Base-by-base conservation (phyloP, 2,113 vertebrate genomes). In the Toxotes jaculatrix region DNA sequence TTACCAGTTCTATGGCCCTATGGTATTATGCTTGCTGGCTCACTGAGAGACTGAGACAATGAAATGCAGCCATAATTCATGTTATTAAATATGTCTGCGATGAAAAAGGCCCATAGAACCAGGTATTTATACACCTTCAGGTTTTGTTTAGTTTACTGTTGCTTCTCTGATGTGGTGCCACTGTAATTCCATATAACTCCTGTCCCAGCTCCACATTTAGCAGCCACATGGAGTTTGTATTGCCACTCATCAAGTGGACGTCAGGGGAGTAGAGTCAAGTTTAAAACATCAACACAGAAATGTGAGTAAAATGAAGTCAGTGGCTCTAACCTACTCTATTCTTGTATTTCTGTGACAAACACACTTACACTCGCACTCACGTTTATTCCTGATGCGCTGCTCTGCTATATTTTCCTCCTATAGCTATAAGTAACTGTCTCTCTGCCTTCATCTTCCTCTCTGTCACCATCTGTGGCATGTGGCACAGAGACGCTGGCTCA, bases 371-470 rank as follows among this genome's bases (percentile, higher is more conserved):
- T 16, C 34, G 49, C 53, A 11, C 38, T 45, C 12, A 36, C 4
- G 43, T 59, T 38, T 36, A 36, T 51, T 56, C 55, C 4, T 57
- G 45, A 73, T 6, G 21, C 34, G 51, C 23, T 17, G 53, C 10
- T 42, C 34, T 45, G 74, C 21, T 1, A 0, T 27, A 3, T 27
- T 27, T 45, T 9, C 42, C 40, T 42, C 40, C n/a, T 27, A 7
- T 38, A 1, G 49, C n/a, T 83, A 19, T 19, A n/a, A 77, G 40
- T 64, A 43, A 74, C 38, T 40, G 36, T 82, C 34, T 87, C 62
- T 75, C 55, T 42, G 6, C 64, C 51, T 75, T 79, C 74, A 79
- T 72, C 77, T 53, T 57, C 31, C 5, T 32, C 67, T 53, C 80
- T 73, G 51, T 85, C 68, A 27, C 64, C 60, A 62, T 79, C 53